Conservation (phyloP, 1,140 invertebrate species). For the Sycophaga agraensis region DNA sequence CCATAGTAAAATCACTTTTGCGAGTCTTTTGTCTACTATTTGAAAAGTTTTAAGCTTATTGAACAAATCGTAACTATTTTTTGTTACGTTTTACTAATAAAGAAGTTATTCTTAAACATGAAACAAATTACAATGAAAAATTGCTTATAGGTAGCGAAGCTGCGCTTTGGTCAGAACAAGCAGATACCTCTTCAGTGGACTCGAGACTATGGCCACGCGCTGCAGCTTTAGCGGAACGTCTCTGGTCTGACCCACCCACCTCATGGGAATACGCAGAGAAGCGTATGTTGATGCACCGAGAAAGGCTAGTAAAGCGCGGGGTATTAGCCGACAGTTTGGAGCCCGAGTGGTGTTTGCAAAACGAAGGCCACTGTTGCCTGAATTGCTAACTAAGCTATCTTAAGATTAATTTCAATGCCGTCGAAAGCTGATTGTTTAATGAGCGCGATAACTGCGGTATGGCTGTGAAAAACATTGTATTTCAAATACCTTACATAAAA, state of each 20-base stretch:
- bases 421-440: too few relatives aligned
- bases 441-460: too few relatives aligned
- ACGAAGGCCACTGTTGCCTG: conserved; percentile 67
- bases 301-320: conserved; percentile 69
- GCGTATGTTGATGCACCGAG: conserved; percentile 69
- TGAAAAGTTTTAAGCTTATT: too few relatives aligned
- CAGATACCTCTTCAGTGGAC: conserved; percentile 67
- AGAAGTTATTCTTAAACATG: neutral
- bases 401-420: neutral
- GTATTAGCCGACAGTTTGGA: conserved; percentile 70
- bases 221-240: conserved; percentile 76
- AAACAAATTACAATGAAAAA: conserved; percentile 13
- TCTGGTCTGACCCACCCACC: conserved; percentile 71
- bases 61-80: too few relatives aligned
- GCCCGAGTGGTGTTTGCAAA: conserved; percentile 81
- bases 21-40: neutral
- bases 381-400: too few relatives aligned
- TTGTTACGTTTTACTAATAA: neutral
- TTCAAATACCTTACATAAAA: neutral
- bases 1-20: neutral
- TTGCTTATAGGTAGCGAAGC: conserved; percentile 67
- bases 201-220: conserved; percentile 75
- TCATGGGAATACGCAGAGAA: conserved; percentile 67
- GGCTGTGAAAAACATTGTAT: neutral
- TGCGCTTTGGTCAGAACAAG: conserved; percentile 80